Percentiles rank a stretch among this genome's conserved stretches.
These are phyloP conservation scores for Oenanthe oenanthe DNA, from an alignment of 2,113 vertebrate genomes.

Conservation along the genomic window DNA sequence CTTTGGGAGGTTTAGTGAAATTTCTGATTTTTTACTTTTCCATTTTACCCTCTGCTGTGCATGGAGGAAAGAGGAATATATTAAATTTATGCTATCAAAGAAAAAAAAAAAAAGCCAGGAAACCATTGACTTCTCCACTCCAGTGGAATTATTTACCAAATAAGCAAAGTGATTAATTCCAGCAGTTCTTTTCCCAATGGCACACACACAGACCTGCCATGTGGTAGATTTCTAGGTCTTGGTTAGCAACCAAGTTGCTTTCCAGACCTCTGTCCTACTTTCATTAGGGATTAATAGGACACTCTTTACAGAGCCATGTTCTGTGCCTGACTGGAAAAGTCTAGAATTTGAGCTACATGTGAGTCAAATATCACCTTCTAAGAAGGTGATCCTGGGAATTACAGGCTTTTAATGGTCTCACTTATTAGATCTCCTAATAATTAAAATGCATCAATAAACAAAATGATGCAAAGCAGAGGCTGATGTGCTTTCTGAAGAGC, in stretches of 20 bases:
- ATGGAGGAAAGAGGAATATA: not conserved
- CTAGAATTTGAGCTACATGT: not conserved
- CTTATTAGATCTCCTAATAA: not conserved
- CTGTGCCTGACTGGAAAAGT: not conserved
- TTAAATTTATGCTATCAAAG: not conserved
- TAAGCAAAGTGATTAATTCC: conserved; percentile 23
- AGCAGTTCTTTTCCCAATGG: conserved; percentile 30
- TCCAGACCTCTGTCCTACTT: not conserved
- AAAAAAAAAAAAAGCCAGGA: not conserved
- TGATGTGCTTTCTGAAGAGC: not conserved
- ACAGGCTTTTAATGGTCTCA: not conserved
- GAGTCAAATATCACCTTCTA: not conserved
- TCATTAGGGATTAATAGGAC: not conserved
- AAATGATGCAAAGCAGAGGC: not conserved
- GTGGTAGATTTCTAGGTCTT: not conserved
- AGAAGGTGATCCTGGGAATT: not conserved
- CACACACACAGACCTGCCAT: not conserved
- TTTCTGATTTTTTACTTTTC: not conserved
- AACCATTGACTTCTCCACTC: not conserved
- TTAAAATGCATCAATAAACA: not conserved
- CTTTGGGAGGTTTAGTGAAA: not conserved
- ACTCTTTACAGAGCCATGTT: not conserved
- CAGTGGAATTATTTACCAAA: not conserved
- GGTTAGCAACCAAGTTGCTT: not conserved
- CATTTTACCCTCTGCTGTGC: not conserved